Evolutionary conservation across 2,113 vertebrate genomes (phyloP).

Genomic region (Sinocyclocheilus anophthalmus): DNA sequence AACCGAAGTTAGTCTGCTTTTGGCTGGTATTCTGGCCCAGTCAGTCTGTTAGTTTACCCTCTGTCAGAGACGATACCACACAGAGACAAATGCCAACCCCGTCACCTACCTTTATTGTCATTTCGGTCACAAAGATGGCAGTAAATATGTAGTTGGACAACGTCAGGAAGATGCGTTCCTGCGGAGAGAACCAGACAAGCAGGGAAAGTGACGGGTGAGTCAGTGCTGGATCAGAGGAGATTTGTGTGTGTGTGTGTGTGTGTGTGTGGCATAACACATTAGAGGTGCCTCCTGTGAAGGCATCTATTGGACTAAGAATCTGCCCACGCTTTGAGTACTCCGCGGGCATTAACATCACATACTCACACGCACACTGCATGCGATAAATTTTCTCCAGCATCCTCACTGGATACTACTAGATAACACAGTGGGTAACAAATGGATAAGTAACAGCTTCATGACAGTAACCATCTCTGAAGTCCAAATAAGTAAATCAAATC

Average conservation of each 20-base stretch:
- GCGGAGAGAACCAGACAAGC: constrained; percentile 57
- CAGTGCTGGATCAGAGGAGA: constrained; percentile 49
- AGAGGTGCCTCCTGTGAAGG: constrained; percentile 56
- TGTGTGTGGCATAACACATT: constrained; percentile 47
- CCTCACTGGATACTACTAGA: constrained; percentile 36
- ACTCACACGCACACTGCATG: constrained; percentile 31
- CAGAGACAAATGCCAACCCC: constrained; percentile 50
- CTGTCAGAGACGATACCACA: constrained; percentile 23
- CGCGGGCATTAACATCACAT: constrained; percentile 47
- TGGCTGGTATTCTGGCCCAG: constrained; percentile 8
- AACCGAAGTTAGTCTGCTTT: neutral
- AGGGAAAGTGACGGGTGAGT: constrained; percentile 53
- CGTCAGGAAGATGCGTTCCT: constrained; percentile 96
- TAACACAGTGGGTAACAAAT: constrained; percentile 40
- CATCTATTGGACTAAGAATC: constrained; percentile 46
- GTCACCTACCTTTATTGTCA: constrained; percentile 92
- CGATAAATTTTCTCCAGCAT: constrained; percentile 30
- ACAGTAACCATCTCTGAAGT: neutral
- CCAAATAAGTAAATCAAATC: neutral
- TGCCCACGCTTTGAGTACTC: constrained; percentile 50
- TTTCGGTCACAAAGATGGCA: constrained; percentile 93
- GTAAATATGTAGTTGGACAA: constrained; percentile 99
- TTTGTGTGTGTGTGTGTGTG: constrained; percentile 15
- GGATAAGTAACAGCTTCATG: constrained; percentile 21
- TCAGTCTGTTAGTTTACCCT: constrained; percentile 10